These are phyloP conservation scores for Clarias platycephalus DNA, from an alignment of 2,797 vertebrate species.

Conservation along the genomic window DNA sequence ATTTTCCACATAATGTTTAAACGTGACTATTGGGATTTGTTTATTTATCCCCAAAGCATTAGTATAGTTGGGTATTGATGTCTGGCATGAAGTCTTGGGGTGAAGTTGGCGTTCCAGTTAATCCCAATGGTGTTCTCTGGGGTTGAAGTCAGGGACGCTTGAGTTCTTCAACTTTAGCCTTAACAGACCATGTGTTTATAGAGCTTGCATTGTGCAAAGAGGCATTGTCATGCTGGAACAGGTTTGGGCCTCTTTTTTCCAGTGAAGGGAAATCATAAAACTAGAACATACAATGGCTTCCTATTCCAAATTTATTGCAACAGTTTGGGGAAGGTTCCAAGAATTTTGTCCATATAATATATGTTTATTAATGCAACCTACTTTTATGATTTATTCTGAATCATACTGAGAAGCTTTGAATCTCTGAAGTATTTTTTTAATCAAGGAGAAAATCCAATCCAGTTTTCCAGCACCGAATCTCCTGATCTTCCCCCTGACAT, in stretches of 20 bases:
- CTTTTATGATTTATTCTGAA: neutral
- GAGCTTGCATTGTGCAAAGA: neutral
- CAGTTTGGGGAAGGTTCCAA: neutral
- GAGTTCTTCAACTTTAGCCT: neutral
- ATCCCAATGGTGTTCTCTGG: neutral
- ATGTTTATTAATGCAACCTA: neutral
- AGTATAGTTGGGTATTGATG: neutral
- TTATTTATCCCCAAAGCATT: neutral
- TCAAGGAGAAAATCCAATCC: neutral
- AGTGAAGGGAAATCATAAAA: neutral
- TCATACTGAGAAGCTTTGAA: neutral
- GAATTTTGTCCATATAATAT: neutral
- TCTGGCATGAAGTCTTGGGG: neutral
- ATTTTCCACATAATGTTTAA: neutral
- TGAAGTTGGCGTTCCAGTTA: neutral
- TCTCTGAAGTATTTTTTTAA: neutral
- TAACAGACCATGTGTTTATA: neutral
- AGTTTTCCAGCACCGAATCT: neutral
- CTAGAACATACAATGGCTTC: neutral
- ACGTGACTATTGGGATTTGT: neutral
- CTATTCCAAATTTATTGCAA: neutral
- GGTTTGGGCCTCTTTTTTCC: neutral
- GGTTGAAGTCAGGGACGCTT: neutral
- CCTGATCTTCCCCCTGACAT: slow-evolving; percentile 28
- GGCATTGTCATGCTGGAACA: neutral